Evolutionary conservation across 2,797 vertebrate genomes (phyloP).

Genomic region (Clarias platycephalus): DNA sequence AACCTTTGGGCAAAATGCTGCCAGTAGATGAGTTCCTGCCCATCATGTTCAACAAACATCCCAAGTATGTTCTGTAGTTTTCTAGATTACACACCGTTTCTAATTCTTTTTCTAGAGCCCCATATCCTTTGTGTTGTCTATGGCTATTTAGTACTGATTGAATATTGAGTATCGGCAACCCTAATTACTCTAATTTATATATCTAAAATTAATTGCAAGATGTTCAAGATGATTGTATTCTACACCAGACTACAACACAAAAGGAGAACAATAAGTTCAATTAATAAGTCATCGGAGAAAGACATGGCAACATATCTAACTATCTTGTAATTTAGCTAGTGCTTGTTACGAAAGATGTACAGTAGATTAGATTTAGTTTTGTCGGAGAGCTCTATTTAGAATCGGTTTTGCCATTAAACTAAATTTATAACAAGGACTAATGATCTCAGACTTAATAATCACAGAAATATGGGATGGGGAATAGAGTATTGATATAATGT

Average conservation of each 20-base stretch:
- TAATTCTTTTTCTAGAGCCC: background rate
- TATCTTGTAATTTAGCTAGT: too few relatives aligned
- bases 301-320: too few relatives aligned
- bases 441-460: background rate
- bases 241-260: background rate
- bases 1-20: slow-evolving; percentile 75
- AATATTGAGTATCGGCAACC: background rate
- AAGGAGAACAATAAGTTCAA: too few relatives aligned
- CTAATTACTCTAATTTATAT: background rate
- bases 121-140: background rate
- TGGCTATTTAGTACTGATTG: background rate
- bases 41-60: slow-evolving; percentile 82
- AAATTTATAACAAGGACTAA: background rate
- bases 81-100: background rate
- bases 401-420: background rate
- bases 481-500: background rate
- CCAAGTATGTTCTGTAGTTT: slow-evolving; percentile 62
- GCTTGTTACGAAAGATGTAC: too few relatives aligned
- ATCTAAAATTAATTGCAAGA: background rate
- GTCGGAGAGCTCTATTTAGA: background rate
- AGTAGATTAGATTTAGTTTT: background rate
- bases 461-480: background rate
- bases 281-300: too few relatives aligned
- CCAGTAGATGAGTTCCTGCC: slow-evolving; percentile 80
- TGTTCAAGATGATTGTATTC: background rate